Evolutionary conservation across 2,888 invertebrate species (phyloP), one percentile per base, ranked within the genome.

Genomic region (Agriopis leucophaearia): DNA sequence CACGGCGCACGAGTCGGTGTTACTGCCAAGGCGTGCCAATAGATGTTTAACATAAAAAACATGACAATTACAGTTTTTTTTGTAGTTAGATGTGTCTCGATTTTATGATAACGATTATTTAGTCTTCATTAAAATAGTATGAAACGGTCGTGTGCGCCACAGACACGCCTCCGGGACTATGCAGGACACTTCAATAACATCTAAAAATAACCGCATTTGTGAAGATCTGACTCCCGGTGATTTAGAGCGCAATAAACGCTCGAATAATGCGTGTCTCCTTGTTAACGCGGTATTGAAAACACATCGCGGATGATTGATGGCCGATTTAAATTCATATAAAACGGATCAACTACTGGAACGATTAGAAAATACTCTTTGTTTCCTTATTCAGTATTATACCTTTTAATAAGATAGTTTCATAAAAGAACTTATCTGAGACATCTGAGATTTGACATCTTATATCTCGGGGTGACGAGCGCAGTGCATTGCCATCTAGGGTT

Each of bases 221-320:
- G 76, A 78, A 77, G 71, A 72, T 73, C 74, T 69, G 67, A 75
- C 73, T 63, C 61, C 71, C 77, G 51, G 74, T 83, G 84, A 85
- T 84, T 84, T 81, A 83, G 70, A 73, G 76, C 74, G 65, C 74
- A 69, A 78, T 84, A 80, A 84, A 81, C 75, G 78, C 78, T 79
- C 72, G 54, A 68, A 73, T 79, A 78, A 77, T 72, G 70, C 72
- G 48, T 76, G 77, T 78, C 69, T 71, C 71, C 60, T 44, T 70
- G 69, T 77, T 77, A 77, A 73, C 66, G 69, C 71, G 42, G 57
- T 61, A 68, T 72, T 69, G 60, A 36, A 71, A 65, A 71, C 65
- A 38, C 58, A 67, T 51, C 55, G 48, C n/a, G 12, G 45, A 66
- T 72, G 63, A 75, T 69, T 60, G 60, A 72, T 69, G 47, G 38